Evolutionary conservation across 2,888 invertebrate species (phyloP).

Genomic region (Diadromus collaris): DNA sequence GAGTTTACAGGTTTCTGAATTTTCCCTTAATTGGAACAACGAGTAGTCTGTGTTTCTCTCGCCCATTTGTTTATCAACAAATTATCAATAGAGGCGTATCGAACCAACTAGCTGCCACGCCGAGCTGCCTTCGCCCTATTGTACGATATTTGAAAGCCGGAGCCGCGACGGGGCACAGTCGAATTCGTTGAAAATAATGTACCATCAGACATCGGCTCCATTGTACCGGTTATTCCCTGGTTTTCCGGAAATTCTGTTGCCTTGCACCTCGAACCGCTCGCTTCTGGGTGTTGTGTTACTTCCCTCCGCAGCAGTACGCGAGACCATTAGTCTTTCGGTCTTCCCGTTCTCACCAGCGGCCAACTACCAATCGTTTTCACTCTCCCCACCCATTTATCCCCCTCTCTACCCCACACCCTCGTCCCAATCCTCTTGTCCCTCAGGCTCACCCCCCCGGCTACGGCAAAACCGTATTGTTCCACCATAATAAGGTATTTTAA

Average conservation of each 20-base stretch:
- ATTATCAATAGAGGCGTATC: slow-evolving; percentile 10
- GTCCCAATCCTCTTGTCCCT: slow-evolving; percentile 50
- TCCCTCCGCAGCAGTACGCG: slow-evolving; percentile 26
- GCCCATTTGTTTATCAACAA: slow-evolving; percentile 27
- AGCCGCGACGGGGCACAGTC: background rate
- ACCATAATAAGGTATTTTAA: slow-evolving; percentile 78
- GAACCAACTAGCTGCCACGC: background rate
- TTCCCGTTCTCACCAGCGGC: slow-evolving; percentile 44
- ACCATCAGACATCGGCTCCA: slow-evolving; percentile 15
- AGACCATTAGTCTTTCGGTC: slow-evolving; percentile 53
- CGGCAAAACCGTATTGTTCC: slow-evolving; percentile 71
- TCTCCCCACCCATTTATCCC: slow-evolving; percentile 33
- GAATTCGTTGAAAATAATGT: slow-evolving; percentile 35
- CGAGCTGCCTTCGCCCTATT: background rate
- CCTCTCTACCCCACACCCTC: no score
- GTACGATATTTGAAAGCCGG: background rate
- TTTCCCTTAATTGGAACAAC: slow-evolving; percentile 41
- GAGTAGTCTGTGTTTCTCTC: slow-evolving; percentile 6
- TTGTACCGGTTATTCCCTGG: background rate
- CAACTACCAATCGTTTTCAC: slow-evolving; percentile 40
- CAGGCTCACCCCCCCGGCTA: slow-evolving; percentile 63
- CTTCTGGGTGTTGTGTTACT: slow-evolving; percentile 23
- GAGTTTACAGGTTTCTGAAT: slow-evolving; percentile 38
- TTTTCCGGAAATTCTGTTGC: slow-evolving; percentile 31
- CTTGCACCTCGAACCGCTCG: background rate